Evolutionary conservation across 2,113 vertebrate species (phyloP).

Genomic region (Nothocercus julius): DNA sequence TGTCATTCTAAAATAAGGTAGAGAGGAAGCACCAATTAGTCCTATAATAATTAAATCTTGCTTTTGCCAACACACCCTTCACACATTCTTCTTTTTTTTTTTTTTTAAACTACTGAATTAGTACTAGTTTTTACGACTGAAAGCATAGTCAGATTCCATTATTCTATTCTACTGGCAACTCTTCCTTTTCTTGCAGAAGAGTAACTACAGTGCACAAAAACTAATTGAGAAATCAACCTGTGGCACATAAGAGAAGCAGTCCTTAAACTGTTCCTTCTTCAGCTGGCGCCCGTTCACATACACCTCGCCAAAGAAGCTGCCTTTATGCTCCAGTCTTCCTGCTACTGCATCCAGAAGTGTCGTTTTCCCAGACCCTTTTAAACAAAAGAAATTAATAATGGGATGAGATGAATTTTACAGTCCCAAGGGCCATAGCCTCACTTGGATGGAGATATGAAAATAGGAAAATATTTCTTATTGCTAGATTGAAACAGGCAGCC

Average conservation of each 20-base stretch:
- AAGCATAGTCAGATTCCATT: not conserved
- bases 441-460: not conserved
- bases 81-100: not conserved
- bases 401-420: not conserved
- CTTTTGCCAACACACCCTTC: not conserved
- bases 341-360: conserved; percentile 91
- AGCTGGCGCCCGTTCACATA: conserved; percentile 86
- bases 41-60: not conserved
- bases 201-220: not conserved
- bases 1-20: conserved; percentile 80
- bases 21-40: not conserved
- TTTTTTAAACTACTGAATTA: not conserved
- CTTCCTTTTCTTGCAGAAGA: not conserved
- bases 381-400: not conserved
- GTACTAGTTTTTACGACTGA: not conserved
- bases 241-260: conserved; percentile 94
- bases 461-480: not conserved
- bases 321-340: conserved; percentile 82
- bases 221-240: conserved; percentile 80
- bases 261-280: conserved; percentile 86
- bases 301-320: conserved; percentile 84
- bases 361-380: conserved; percentile 92
- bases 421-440: not conserved
- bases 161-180: not conserved
- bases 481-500: not conserved